These are phyloP conservation scores for Oreochromis mossambicus DNA, from an alignment of 2,797 vertebrate genomes.

Conservation along the genomic window DNA sequence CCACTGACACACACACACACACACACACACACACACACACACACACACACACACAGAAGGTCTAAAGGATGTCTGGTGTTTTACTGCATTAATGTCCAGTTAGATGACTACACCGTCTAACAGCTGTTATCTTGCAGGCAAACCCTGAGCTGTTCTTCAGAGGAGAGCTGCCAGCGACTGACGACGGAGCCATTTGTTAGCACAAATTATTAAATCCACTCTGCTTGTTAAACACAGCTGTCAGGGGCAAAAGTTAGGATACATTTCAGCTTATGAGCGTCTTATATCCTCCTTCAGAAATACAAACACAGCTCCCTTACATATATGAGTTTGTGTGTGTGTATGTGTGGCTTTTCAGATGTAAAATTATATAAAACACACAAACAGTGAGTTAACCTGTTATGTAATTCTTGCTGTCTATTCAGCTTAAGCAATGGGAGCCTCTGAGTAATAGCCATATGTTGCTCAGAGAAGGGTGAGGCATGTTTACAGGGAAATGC, in stretches of 20 bases:
- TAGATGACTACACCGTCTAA: neutral
- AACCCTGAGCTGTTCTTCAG: neutral
- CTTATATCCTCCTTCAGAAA: neutral
- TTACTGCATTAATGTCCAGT: neutral
- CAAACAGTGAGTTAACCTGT: slow-evolving; percentile 45
- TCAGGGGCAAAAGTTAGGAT: neutral
- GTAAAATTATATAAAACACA: neutral
- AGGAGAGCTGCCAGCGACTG: neutral
- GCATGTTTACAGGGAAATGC: slow-evolving; percentile 20
- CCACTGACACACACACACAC: neutral
- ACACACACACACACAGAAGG: neutral
- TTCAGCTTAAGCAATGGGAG: slow-evolving; percentile 24
- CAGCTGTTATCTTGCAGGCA: slow-evolving; percentile 1
- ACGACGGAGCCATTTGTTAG: slow-evolving; percentile 2
- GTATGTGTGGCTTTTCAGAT: neutral
- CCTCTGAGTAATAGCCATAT: slow-evolving; percentile 47
- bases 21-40: neutral
- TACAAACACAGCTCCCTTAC: neutral
- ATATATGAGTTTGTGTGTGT: neutral
- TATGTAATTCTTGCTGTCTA: slow-evolving; percentile 47
- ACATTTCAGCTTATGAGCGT: neutral
- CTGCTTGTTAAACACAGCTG: slow-evolving; percentile 9
- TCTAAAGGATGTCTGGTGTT: neutral
- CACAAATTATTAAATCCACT: slow-evolving; percentile 32
- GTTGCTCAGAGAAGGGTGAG: slow-evolving; percentile 47